Percentiles rank a stretch among this genome's conserved stretches.
phyloP scores from a whole-genome alignment of 2,113 vertebrate genomes.

The Cichladusa arquata region DNA sequence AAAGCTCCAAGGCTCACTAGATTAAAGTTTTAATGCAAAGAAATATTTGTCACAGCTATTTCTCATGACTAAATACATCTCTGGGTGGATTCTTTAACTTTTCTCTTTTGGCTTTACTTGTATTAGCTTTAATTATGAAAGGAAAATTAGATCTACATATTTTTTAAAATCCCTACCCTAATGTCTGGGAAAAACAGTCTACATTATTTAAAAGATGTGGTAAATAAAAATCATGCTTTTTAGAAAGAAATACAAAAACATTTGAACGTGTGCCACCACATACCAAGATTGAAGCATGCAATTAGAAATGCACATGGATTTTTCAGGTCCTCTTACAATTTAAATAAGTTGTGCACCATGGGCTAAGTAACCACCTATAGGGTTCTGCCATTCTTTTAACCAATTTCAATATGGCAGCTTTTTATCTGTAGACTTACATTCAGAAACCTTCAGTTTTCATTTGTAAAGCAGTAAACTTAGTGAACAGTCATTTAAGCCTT shows the following conservation, averaged over 20 bases:
- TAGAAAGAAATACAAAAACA: neutral
- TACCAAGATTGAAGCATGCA: accelerated
- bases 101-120: neutral
- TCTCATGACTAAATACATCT: neutral
- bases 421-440: neutral
- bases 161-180: accelerated
- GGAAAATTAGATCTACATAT: neutral
- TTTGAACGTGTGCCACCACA: neutral
- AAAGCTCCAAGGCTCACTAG: neutral
- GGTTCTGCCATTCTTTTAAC: neutral
- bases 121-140: neutral
- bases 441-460: neutral
- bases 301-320: neutral
- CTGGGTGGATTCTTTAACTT: neutral
- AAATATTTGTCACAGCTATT: neutral
- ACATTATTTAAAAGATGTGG: neutral
- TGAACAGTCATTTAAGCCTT: neutral
- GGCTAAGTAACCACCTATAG: neutral
- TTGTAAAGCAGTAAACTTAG: neutral
- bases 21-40: neutral
- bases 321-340: neutral
- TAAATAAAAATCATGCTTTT: neutral
- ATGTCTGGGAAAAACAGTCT: neutral
- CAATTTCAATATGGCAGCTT: neutral
- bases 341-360: neutral